Base-by-base conservation (phyloP, 1,140 invertebrate genomes). In the Leguminivora glycinivorella region DNA sequence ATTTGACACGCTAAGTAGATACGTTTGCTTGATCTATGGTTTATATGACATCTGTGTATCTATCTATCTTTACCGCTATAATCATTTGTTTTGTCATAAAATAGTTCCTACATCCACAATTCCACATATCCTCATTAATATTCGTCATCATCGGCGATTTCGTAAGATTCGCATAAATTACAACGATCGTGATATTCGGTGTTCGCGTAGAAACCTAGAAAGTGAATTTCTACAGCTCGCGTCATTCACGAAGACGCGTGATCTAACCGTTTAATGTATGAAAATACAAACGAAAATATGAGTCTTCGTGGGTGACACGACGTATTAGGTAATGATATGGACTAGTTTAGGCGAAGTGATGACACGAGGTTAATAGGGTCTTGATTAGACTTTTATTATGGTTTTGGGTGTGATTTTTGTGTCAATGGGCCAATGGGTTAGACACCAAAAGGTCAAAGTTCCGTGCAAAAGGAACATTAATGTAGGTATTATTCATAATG, bases 311-410 rank as follows among this genome's bases (percentile, higher is more conserved):
- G n/a, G n/a, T n/a, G n/a, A n/a, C n/a, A n/a, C n/a, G n/a, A n/a
- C n/a, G n/a, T n/a, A n/a, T n/a, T 52, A 22, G 47, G 47, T 52
- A 52, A 52, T 9, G 47, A 52, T 22, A 52, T 52, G 47, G 47
- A 52, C 47, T 22, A 22, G 47, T 52, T 52, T 52, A 52, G 47
- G 47, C 47, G 47, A 52, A 17, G 43, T 52, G 47, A 52, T 52
- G 17, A 52, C 47, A 52, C 19, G 40, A 22, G 47, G 47, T 52
- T 2, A 52, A 52, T 52, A 19, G 34, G 47, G 47, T 52, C 19
- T 52, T 52, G 5, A 52, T 52, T 22, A 9, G 47, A 19, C 6
- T 43, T 43, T 43, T 43, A 43, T 43, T 4, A 5, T 43, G 40
- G 2, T 43, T 43, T 17, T 43, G 40, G 4, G 9, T 14, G n/a